A percentile compares a stretch with the other conserved stretches of the same genome.
phyloP scores from a whole-genome alignment of 1,140 invertebrate genomes.

The Calephelis virginiensis region DNA sequence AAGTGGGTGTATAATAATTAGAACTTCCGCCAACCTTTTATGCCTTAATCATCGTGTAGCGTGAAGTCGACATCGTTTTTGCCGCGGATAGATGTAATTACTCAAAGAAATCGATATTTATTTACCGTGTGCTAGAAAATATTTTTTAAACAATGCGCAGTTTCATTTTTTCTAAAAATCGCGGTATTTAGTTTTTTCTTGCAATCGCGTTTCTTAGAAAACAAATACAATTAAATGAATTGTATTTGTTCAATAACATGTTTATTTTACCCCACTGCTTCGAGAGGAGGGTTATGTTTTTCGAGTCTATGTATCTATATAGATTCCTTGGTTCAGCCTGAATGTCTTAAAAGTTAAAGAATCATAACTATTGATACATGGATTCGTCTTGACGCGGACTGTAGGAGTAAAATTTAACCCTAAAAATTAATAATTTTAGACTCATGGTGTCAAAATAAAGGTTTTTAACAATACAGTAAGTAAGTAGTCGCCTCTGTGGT shows the following conservation, averaged over 20 bases:
- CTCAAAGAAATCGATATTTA: conserved; percentile 44
- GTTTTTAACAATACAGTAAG: no score
- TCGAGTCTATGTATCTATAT: not conserved
- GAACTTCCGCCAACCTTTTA: not conserved
- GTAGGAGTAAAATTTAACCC: no score
- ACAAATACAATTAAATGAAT: conserved; percentile 3
- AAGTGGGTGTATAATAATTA: not conserved
- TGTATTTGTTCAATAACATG: not conserved
- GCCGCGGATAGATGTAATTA: conserved; percentile 32
- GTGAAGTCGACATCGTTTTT: conserved; percentile 38
- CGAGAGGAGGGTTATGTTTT: not conserved
- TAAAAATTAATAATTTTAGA: no score
- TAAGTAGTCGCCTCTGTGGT: no score
- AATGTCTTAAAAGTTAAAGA: no score
- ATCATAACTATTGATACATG: no score
- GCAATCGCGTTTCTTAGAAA: not conserved
- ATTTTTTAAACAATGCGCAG: conserved; percentile 22
- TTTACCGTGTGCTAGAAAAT: conserved; percentile 15
- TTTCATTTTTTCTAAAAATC: conserved; percentile 1
- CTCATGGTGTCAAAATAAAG: no score
- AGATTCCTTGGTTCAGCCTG: no score
- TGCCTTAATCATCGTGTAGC: conserved; percentile 17
- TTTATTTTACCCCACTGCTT: not conserved
- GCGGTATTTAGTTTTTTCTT: not conserved
- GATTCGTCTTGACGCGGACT: no score